Percentiles rank a stretch among this genome's conserved stretches.
These are phyloP conservation scores for Allacma fusca DNA, from an alignment of 2,888 invertebrate species.

Conservation along the genomic window DNA sequence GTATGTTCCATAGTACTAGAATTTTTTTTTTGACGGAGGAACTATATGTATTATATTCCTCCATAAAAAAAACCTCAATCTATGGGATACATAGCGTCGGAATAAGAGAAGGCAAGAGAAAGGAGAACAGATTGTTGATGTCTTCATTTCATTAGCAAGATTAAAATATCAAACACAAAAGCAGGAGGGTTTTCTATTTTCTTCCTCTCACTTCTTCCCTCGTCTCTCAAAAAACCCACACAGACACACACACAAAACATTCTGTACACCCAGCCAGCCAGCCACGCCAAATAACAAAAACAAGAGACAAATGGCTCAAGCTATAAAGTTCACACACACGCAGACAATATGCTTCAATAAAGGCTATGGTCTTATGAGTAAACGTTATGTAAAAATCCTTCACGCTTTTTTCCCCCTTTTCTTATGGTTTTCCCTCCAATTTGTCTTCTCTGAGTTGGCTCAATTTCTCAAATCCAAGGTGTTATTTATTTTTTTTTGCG, in stretches of 20 bases:
- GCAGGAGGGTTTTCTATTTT: background rate
- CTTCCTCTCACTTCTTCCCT: slow-evolving; percentile 6
- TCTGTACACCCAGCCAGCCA: no score
- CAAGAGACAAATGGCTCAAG: slow-evolving; percentile 20
- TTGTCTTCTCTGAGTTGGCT: no score
- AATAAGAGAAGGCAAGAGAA: slow-evolving; percentile 1
- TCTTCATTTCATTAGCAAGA: slow-evolving; percentile 41
- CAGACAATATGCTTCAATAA: background rate
- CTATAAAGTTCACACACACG: slow-evolving; percentile 7
- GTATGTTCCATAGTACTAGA: no score
- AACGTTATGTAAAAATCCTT: no score
- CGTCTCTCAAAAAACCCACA: background rate
- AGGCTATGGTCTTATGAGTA: background rate
- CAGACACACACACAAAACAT: background rate
- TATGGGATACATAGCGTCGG: no score
- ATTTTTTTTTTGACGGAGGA: no score
- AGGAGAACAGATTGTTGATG: slow-evolving; percentile 35
- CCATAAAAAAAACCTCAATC: no score
- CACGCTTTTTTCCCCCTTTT: no score
- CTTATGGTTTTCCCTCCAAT: no score
- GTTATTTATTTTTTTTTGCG: no score
- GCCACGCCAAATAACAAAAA: background rate
- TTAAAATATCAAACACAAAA: slow-evolving; percentile 41
- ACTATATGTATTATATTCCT: no score
- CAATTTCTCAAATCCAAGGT: no score